These are phyloP conservation scores for Calyptomena viridis DNA, from an alignment of 2,113 vertebrate genomes.

Conservation along the genomic window DNA sequence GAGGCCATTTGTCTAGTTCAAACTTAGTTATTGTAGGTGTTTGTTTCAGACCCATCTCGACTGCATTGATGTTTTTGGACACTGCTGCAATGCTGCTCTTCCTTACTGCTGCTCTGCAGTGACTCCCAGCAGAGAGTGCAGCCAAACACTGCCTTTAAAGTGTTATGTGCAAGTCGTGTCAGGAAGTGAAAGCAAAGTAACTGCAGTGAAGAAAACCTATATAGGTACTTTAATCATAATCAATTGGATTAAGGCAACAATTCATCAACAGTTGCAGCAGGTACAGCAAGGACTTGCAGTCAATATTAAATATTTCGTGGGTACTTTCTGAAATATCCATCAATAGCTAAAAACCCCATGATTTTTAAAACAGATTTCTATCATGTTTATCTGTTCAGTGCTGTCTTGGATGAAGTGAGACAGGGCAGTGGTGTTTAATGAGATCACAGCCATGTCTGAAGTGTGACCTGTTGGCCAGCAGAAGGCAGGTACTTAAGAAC, in stretches of 20 bases:
- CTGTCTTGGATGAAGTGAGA: background rate
- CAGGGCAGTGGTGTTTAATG: background rate
- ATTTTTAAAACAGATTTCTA: background rate
- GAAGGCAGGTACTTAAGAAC: background rate
- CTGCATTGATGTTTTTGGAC: background rate
- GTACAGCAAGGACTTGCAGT: background rate
- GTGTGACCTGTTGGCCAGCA: background rate
- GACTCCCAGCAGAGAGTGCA: background rate
- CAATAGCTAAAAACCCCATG: fast-evolving
- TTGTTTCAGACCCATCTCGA: background rate
- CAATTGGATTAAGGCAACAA: background rate
- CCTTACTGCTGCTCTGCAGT: background rate
- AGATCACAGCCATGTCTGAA: background rate
- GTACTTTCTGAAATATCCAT: background rate
- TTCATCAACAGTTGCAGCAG: background rate
- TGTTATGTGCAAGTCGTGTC: background rate
- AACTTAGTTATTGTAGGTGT: background rate
- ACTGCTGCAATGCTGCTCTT: background rate
- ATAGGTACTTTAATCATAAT: background rate
- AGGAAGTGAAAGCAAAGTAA: background rate
- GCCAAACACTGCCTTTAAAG: background rate
- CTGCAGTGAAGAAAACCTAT: background rate
- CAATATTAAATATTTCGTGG: background rate
- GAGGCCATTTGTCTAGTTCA: background rate
- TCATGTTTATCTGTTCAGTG: background rate